These are phyloP conservation scores for Rousettus leschenaultii DNA, from an alignment of 2,113 vertebrate species.

Conservation along the genomic window DNA sequence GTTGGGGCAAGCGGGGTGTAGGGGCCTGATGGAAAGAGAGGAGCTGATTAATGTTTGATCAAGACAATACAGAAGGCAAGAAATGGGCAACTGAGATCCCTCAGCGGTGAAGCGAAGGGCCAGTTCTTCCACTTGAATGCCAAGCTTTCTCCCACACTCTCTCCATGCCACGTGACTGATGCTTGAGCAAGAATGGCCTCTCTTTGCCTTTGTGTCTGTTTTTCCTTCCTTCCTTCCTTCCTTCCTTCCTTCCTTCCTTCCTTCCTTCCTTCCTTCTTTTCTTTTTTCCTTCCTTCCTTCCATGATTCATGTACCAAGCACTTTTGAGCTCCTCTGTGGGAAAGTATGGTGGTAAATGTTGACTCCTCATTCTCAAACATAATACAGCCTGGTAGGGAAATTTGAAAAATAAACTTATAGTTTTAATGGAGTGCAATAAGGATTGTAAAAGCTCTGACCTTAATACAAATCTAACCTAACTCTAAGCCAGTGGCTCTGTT, in stretches of 20 bases:
- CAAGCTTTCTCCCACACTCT: neutral
- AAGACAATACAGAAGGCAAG: neutral
- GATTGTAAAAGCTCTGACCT: neutral
- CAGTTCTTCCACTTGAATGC: neutral
- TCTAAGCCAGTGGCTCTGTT: neutral
- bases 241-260: no score
- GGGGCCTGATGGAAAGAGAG: neutral
- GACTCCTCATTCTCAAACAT: neutral
- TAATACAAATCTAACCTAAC: neutral
- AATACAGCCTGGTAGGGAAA: neutral
- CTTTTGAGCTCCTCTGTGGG: neutral
- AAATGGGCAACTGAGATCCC: neutral
- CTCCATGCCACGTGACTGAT: accelerated
- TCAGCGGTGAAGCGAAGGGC: neutral
- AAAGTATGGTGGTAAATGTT: neutral
- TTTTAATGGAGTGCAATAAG: neutral
- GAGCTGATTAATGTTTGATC: neutral
- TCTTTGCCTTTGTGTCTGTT: neutral
- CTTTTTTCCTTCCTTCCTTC: neutral
- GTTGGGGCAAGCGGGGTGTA: neutral
- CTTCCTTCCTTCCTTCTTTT: no score
- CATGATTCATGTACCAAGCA: neutral
- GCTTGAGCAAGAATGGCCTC: neutral
- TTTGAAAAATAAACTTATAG: neutral
- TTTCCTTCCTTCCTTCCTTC: neutral